phyloP scores from a whole-genome alignment of 2,888 invertebrate species.

The Melinaea marsaeus region DNA sequence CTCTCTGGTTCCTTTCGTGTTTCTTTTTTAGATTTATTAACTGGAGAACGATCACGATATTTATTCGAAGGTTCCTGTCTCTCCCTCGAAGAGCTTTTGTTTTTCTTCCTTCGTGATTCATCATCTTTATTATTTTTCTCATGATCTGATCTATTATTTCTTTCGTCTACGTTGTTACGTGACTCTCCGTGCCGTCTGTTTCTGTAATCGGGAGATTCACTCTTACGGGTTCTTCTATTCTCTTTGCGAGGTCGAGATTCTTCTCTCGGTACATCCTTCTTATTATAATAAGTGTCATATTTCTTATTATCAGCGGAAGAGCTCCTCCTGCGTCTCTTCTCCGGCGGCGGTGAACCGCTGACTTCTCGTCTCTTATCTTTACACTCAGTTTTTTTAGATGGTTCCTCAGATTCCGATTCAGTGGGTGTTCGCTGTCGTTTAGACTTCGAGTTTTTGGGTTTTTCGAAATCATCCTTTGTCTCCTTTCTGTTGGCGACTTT shows the following conservation, averaged over 20 bases:
- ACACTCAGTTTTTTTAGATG: conserved; percentile 42
- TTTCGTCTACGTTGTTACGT: conserved; percentile 44
- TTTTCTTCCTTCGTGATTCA: conserved; percentile 43
- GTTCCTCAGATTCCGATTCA: conserved; percentile 50
- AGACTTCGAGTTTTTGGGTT: conserved; percentile 40
- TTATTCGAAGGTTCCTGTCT: conserved; percentile 52
- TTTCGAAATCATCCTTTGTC: conserved; percentile 44
- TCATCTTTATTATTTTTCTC: conserved; percentile 34
- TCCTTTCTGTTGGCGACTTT: conserved; percentile 56
- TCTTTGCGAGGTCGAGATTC: conserved; percentile 31
- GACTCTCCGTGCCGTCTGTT: conserved; percentile 41
- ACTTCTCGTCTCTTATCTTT: conserved; percentile 48
- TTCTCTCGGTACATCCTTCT: conserved; percentile 34
- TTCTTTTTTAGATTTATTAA: conserved; percentile 20
- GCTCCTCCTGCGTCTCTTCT: conserved; percentile 57
- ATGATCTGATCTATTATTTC: conserved; percentile 37
- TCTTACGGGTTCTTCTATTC: conserved; percentile 43
- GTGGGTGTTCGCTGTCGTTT: conserved; percentile 49
- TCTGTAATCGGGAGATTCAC: conserved; percentile 46
- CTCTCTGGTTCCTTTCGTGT: conserved; percentile 42
- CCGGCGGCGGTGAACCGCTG: conserved; percentile 57
- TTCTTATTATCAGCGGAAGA: conserved; percentile 48
- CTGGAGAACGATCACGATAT: conserved; percentile 45
- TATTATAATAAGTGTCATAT: conserved; percentile 47
- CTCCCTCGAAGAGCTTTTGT: conserved; percentile 49